Evolutionary conservation across 2,113 vertebrate genomes (phyloP), one percentile per base, ranked within the genome.

Genomic region (Esox niger): DNA sequence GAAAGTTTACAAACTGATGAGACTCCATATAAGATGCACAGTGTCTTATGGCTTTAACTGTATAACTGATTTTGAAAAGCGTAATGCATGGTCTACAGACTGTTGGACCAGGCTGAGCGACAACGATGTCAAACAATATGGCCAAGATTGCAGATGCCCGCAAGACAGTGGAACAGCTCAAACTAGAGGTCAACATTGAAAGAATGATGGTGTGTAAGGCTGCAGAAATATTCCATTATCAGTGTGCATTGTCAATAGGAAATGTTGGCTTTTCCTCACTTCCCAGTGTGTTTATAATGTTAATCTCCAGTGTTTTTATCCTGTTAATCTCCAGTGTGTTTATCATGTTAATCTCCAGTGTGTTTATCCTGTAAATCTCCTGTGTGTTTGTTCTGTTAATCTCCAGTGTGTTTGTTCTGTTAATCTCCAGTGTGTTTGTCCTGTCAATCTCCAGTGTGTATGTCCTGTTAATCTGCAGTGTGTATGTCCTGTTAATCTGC

Each of bases 131-230:
- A 4, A 96, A 95, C 83, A 95, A 95, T 88, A 95, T 95, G 93
- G 94, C 94, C 66, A 95, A 95, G 86, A 96, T 96, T 25, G 94
- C 93, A 21, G 95, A 96, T 60, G 94, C 94, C 9, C 88, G 95
- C 29, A 94, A 95, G 84, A 93, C 91, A 0, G 95, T 96, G 66
- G 95, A 96, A 31, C 95, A 96, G 32, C 79, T 96, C 31, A 96
- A 96, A 75, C 86, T 96, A 81, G 95, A 96, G 75, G 94, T 96
- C 70, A 95, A 96, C 88, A 93, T 95, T 23, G 93, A 95, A 75
- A 90, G 95, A 67, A 94, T 95, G 93, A 93, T 95, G 94, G 95
- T 96, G 62, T 88, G 90, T 13, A 38, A 38, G 35, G 35, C n/a
- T n/a, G n/a, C 11, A 38, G 4, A 38, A 38, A 13, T 13, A 3